Percentiles rank a stretch among this genome's conserved stretches.
phyloP scores from a whole-genome alignment of 30 jellyfish, hydroid and myxozoan genomes.

The Nemopilema nomurai region DNA sequence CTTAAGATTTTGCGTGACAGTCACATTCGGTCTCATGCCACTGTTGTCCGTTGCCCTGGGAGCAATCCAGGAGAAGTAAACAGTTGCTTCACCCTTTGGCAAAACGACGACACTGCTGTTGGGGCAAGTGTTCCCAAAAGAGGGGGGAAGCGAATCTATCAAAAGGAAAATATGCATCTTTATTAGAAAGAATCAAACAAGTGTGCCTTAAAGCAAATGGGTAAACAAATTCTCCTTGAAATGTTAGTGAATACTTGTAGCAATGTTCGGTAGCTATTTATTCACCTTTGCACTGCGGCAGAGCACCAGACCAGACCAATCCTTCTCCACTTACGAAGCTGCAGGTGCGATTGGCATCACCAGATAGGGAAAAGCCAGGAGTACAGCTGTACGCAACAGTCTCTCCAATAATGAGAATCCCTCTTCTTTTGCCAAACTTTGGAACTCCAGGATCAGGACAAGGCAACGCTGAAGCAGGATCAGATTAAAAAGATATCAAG shows the following conservation, averaged over 20 bases:
- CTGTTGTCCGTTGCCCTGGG: constrained; percentile 90
- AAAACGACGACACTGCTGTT: constrained; percentile 9
- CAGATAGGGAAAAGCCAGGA: constrained; percentile 62
- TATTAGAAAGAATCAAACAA: too few species aligned
- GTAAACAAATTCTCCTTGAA: too few species aligned
- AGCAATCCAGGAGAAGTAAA: constrained; percentile 55
- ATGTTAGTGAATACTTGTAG: too few species aligned
- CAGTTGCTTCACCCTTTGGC: constrained; percentile 58
- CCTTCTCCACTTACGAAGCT: constrained; percentile 28
- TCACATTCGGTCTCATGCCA: constrained; percentile 48
- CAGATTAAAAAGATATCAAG: not conserved
- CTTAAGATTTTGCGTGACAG: constrained; percentile 38
- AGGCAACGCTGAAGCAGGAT: constrained; percentile 54
- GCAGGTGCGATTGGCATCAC: constrained; percentile 78
- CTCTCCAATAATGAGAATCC: constrained; percentile 54
- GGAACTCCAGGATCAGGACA: constrained; percentile 92
- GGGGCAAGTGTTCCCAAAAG: constrained; percentile 52
- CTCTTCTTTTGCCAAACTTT: constrained; percentile 54
- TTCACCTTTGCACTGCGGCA: constrained; percentile 92
- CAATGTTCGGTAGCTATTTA: too few species aligned
- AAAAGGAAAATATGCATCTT: too few species aligned
- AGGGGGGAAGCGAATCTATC: constrained; percentile 54
- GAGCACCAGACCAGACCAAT: constrained; percentile 74
- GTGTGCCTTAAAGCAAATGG: too few species aligned
- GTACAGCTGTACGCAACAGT: constrained; percentile 71